Percentiles rank a stretch among this genome's conserved stretches.
These are phyloP conservation scores for Ceratosolen fusciceps DNA, from an alignment of 1,140 invertebrate genomes.

Conservation along the genomic window DNA sequence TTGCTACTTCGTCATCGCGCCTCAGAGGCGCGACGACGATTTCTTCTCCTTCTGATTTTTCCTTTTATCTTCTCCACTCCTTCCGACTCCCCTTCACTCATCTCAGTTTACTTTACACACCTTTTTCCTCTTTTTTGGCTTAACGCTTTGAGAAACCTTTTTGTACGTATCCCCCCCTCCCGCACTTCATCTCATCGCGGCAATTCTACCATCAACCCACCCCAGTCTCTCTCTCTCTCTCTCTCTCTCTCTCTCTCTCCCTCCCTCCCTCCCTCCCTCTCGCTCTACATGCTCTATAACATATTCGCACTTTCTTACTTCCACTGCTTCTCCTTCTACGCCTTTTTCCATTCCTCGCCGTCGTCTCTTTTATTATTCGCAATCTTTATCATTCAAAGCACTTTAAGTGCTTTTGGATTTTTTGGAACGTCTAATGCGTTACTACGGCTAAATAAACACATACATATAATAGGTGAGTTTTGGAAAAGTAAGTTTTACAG, in stretches of 20 bases:
- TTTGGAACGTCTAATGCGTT: slow-evolving; percentile 15
- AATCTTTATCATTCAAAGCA: slow-evolving; percentile 21
- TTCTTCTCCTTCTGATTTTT: not conserved
- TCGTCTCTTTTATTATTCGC: not conserved
- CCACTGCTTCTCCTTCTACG: not conserved
- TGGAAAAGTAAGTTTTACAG: slow-evolving; percentile 27
- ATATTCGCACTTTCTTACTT: not conserved
- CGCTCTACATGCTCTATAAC: not conserved
- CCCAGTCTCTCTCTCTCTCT: not conserved
- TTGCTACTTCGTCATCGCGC: slow-evolving; percentile 17
- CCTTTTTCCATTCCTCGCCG: not conserved
- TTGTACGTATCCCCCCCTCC: not conserved
- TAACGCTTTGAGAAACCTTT: not conserved
- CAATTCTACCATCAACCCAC: not conserved
- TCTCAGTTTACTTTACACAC: slow-evolving; percentile 9
- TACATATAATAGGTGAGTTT: slow-evolving; percentile 15
- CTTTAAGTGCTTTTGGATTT: slow-evolving; percentile 2
- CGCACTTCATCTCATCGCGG: not conserved
- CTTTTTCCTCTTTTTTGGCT: slow-evolving; percentile 19
- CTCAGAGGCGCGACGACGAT: not conserved
- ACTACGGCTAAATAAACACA: not conserved
- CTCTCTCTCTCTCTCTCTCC: not conserved
- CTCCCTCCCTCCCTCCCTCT: not conserved
- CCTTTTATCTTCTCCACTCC: not conserved
- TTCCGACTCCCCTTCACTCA: not conserved